Base-by-base conservation (phyloP, 2,888 invertebrate genomes). In the Thysanoteuthis rhombus region DNA sequence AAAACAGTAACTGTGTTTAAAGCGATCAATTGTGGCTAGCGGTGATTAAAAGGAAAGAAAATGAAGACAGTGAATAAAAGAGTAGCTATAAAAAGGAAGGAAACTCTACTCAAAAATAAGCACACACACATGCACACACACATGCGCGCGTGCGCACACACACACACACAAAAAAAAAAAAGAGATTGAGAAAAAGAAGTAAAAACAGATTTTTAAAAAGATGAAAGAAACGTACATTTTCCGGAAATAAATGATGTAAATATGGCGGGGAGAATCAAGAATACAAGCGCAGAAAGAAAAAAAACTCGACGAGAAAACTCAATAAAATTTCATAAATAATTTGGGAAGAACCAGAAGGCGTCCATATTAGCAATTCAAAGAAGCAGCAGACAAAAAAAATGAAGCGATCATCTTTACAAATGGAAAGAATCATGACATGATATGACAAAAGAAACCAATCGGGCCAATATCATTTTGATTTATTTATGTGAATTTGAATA, bases 401-500 rank as follows among this genome's bases (percentile, higher is more conserved):
- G 19, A 45, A 25, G 12, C 0, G 12, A 16, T 75, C n/a, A n/a
- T 75, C 16, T 75, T n/a, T 3, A 75, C 75, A n/a, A n/a, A 25
- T 75, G 75, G 36, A n/a, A 75, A 75, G 75, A 75, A 75, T n/a
- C 75, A n/a, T 75, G 75, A 16, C 16, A 36, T 36, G 75, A n/a
- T 75, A 19, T 16, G n/a, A 75, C n/a, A 75, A n/a, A 75, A 75
- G n/a, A 75, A n/a, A 12, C 16, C 75, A n/a, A 75, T n/a, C n/a
- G 16, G 12, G 75, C 16, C n/a, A 75, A 75, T 75, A 75, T 75
- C 8, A 75, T 75, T 75, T 75, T 75, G 75, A 75, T 75, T 75
- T 75, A 75, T 75, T 75, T 75, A 75, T 75, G 75, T n/a, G 75
- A 75, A 75, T 75, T 75, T 75, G 75, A 75, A 75, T 75, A 75